Percentiles rank a stretch among this genome's conserved stretches.
phyloP scores from a whole-genome alignment of 2,113 vertebrate species.

The Pogona vitticeps region DNA sequence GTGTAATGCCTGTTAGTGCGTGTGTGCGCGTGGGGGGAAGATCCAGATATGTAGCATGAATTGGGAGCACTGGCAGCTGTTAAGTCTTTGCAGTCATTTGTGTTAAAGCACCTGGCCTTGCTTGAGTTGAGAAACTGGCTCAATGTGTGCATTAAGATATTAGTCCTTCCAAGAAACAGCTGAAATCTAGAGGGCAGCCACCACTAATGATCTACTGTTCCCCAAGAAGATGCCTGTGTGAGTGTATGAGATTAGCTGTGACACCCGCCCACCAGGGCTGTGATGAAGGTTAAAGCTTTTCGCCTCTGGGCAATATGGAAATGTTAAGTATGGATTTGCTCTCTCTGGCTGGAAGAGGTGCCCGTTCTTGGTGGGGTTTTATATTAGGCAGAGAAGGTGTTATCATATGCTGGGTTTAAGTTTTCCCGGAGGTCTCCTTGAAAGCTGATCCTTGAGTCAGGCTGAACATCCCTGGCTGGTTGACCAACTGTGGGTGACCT shows the following conservation, averaged over 20 bases:
- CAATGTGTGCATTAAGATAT: neutral
- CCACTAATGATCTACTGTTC: neutral
- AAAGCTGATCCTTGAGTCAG: neutral
- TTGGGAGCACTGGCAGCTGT: neutral
- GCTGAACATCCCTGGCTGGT: neutral
- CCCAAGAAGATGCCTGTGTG: too few relatives aligned
- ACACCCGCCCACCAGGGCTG: too few relatives aligned
- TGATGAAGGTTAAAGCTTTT: neutral
- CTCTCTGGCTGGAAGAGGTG: neutral
- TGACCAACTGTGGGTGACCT: constrained; percentile 16
- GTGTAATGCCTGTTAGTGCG: neutral
- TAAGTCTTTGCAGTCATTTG: neutral
- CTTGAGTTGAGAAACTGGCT: neutral
- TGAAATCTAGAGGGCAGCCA: neutral
- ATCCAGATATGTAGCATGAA: too few relatives aligned
- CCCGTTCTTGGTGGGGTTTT: neutral
- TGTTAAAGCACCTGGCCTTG: neutral
- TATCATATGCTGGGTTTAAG: neutral
- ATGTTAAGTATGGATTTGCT: neutral
- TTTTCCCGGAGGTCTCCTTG: neutral
- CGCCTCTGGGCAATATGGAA: neutral
- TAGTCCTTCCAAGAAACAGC: neutral
- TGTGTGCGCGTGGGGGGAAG: too few relatives aligned
- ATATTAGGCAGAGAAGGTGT: too few relatives aligned
- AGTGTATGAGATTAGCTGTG: neutral